Percentiles rank a stretch among this genome's conserved stretches.
Conservation (phyloP, 2,797 vertebrate species). For the Sebastes matsubarae region DNA sequence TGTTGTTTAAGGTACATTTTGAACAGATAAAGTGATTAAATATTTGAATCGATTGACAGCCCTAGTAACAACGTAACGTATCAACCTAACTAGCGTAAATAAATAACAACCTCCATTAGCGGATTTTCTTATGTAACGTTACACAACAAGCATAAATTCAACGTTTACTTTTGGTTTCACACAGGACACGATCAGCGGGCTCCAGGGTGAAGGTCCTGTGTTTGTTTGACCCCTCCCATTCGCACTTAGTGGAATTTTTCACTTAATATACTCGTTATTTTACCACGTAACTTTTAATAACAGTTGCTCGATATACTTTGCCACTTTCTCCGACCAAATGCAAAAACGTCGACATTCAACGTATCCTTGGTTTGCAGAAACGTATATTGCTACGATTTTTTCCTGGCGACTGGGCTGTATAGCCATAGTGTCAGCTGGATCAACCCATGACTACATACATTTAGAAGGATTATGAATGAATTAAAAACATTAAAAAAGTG, state of each 20-base stretch:
- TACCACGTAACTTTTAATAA: neutral
- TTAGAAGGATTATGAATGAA: neutral
- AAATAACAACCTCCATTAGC: too few relatives aligned
- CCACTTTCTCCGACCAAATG: neutral
- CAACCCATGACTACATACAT: neutral
- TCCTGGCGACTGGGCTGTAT: neutral
- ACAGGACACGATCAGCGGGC: neutral
- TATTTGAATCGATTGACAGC: too few relatives aligned
- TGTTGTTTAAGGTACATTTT: too few relatives aligned
- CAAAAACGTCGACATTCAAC: neutral
- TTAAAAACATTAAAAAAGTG: neutral
- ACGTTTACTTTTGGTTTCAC: neutral
- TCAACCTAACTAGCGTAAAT: too few relatives aligned
- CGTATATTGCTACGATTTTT: neutral
- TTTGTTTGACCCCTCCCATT: neutral
- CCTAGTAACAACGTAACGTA: too few relatives aligned
- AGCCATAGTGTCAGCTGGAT: neutral
- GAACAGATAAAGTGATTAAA: too few relatives aligned
- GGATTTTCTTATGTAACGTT: neutral
- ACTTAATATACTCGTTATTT: neutral
- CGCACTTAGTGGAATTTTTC: too few relatives aligned
- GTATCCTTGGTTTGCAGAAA: neutral
- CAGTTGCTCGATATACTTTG: neutral
- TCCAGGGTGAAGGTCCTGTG: neutral
- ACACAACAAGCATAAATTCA: neutral